Conservation (phyloP, 1,140 invertebrate genomes). For the Euura lappo region DNA sequence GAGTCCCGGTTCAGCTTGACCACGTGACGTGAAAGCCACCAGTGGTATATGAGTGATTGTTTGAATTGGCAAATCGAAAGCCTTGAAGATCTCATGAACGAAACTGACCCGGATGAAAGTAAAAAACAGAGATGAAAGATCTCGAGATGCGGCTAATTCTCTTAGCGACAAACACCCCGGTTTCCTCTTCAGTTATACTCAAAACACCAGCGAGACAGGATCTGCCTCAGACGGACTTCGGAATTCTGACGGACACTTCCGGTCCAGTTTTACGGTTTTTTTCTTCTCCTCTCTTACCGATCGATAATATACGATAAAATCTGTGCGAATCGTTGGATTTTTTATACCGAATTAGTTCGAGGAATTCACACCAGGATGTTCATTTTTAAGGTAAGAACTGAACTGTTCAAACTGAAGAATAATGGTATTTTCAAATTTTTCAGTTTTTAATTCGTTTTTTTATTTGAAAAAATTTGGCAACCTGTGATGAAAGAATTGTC, state of each 20-base stretch:
- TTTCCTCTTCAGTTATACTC: neutral
- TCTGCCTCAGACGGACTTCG: too few species aligned
- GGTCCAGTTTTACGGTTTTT: too few species aligned
- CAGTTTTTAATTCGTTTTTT: too few species aligned
- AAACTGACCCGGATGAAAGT: neutral
- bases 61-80: neutral
- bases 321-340: too few species aligned
- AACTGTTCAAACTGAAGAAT: too few species aligned
- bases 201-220: neutral
- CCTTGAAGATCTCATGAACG: neutral
- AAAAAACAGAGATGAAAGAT: neutral
- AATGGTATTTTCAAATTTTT: too few species aligned
- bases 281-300: too few species aligned
- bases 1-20: neutral
- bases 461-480: too few species aligned
- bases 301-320: too few species aligned
- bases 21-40: slow-evolving; percentile 24
- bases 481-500: too few species aligned
- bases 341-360: too few species aligned
- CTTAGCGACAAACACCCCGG: neutral
- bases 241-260: too few species aligned
- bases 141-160: neutral
- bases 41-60: slow-evolving; percentile 10
- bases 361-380: neutral
- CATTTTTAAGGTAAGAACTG: neutral